Evolutionary conservation across 2,888 invertebrate species (phyloP), one percentile per base, ranked within the genome.

Genomic region (Tigriopus californicus): DNA sequence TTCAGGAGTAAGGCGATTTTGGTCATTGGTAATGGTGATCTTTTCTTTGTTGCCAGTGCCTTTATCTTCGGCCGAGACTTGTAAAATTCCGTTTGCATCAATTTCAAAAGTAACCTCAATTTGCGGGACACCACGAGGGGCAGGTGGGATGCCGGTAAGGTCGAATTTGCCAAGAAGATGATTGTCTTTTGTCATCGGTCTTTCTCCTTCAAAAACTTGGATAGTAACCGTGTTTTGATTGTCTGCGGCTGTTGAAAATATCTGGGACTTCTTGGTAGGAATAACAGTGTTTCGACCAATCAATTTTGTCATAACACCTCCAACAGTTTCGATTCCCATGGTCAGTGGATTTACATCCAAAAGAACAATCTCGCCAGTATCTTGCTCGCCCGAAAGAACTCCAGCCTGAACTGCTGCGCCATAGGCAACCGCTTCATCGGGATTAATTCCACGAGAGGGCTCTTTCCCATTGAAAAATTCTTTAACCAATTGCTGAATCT

Each of bases 111-210:
- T 89, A 6, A 91, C 91, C 72, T 91, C 91, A 68, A 91, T 91
- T 70, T 91, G 90, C 47, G 90, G 91, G 89, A 90, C 88, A 63
- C 91, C 91, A 68, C 90, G 77, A 0, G 89, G 90, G 56, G 90
- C 90, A 48, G 94, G 92, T 62, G 95, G 94, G 67, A 95, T 94
- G 62, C 92, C 94, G 61, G 91, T 94, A 62, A 97, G 75, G 70
- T 99, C 97, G 74, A 98, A 99, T 74, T 95, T 97, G 63, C 98
- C 98, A 62, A 99, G 78, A 64, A 92, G 77, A 74, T 99, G 97
- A 75, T 99, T 98, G 75, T 98, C 97, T 75, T 97, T 97, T 65
- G 97, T 97, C 97, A 98, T 95, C 25, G 97, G 94, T 68, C 98
- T 83, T 74, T 99, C 98, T 67, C 98, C 97, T 75, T 99, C 97